Percentiles rank a stretch among this genome's conserved stretches.
phyloP scores from a whole-genome alignment of 1,140 invertebrate genomes.

The Bombus superbus region DNA sequence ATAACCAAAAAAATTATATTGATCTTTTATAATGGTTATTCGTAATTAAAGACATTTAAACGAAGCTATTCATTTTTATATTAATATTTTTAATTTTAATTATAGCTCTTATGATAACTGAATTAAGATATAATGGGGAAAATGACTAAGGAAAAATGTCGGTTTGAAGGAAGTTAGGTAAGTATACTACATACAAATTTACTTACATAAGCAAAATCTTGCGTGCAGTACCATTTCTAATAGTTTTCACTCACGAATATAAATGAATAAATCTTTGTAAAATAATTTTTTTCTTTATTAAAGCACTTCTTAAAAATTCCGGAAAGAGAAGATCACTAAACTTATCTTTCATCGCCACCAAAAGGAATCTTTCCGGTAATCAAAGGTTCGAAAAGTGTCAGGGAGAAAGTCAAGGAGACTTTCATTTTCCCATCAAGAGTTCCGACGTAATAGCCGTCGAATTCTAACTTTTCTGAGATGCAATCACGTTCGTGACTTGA shows the following conservation, averaged over 20 bases:
- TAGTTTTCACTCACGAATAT: not conserved
- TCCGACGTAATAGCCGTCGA: constrained; percentile 37
- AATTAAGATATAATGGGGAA: not conserved
- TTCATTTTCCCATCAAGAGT: constrained; percentile 53
- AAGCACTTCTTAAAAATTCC: not conserved
- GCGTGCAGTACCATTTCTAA: too few species aligned
- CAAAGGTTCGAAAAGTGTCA: constrained; percentile 31
- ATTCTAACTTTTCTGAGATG: constrained; percentile 14
- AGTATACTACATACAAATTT: not conserved
- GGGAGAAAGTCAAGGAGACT: constrained; percentile 23
- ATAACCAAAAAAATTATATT: too few species aligned
- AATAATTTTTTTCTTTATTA: not conserved
- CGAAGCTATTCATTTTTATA: too few species aligned
- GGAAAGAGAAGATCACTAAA: constrained; percentile 38
- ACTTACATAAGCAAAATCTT: not conserved
- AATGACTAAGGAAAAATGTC: not conserved
- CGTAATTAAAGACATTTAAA: too few species aligned
- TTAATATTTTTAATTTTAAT: too few species aligned
- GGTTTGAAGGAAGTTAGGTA: too few species aligned
- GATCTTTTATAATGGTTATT: too few species aligned
- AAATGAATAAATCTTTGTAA: not conserved
- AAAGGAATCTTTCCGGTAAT: constrained; percentile 43
- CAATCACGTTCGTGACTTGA: not conserved
- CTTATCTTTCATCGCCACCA: not conserved
- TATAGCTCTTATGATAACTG: too few species aligned